Evolutionary conservation across 2,888 invertebrate species (phyloP), one percentile per base, ranked within the genome.

Genomic region (Conus canariensis): DNA sequence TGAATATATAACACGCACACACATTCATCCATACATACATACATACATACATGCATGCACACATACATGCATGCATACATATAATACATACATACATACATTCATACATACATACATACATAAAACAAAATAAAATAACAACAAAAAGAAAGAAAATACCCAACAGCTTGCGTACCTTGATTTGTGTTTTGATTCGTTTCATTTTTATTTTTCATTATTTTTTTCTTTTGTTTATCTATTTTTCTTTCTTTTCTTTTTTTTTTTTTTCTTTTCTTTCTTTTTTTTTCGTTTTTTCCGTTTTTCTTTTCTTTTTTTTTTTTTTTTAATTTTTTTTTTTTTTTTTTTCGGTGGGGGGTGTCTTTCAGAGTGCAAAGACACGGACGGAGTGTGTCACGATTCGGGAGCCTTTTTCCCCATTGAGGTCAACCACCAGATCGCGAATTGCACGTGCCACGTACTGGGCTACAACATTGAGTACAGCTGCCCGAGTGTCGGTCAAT

Each of bases 381-480:
- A 86, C 30, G 86, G 60, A 2, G 67, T 19, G 30, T 86, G 86
- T 10, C 86, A 86, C 60, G 86, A 86, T 19, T 86, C 86, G 4
- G 86, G 86, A 25, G 10, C 60, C 16, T 86, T 14, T 22, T 86
- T 86, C 16, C 86, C 86, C 58, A 67, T 86, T 1, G 86, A 86
- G 45, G 86, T 86, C 30, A 86, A 86, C 60, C 86, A 86, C 9
- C 86, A 64, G 86, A 59, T 16, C 19, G 67, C 19, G 7, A 86
- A 86, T 45, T 86, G 86, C 86, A 86, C 86, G 64, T 86, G 86
- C 86, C 30, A 86, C n/a, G 86, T 86, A 5, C 30, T 19, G 8
- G 86, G 86, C 19, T 60, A 60, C 86, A 86, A 67, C 86, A 86
- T 86, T 7, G 67, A 86, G 45, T 86, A 86, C 67, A 86, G 64